Evolutionary conservation across 1,140 invertebrate genomes (phyloP), one percentile per base, ranked within the genome.

Genomic region (Nephila pilipes): DNA sequence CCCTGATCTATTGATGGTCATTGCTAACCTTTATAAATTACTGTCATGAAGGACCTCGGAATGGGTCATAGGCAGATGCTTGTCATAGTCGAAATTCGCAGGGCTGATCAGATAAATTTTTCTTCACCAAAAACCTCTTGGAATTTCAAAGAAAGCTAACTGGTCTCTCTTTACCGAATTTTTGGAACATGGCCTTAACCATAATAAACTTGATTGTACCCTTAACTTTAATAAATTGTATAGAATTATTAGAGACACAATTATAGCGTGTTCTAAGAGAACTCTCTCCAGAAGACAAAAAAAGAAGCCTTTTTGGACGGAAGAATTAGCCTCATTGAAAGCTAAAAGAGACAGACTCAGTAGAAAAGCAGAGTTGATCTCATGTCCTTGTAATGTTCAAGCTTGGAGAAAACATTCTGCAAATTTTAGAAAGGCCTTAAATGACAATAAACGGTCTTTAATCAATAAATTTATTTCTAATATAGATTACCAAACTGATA

Each of bases 1-100:
- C 46, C 90, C 80, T 54, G 90, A 92, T 75, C 75, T 90, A n/a
- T 54, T 90, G 14, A 58, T 22, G n/a, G 54, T 81, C 2, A n/a
- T 75, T 38, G 1, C 75, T 60, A 75, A 90, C 36, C 22, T 90
- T 8, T 32, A 69, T 18, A 14, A 16, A 29, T 58, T 22, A 81
- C 8, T 29, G 79, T 81, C 10, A 22, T 90, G 4, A 10, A 57
- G 8, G 75, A 81, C 14, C 29, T 75, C 22, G 89, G 75, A 10
- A 81, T 38, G 14, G 89, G 89, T 2, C 89, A 81, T 20, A 16
- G 75, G 18, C 46, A 90, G 54, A 29, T 90, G 18, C 46, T 90
- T 54, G 89, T 75, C 12, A 25, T 6, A 14, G 79, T 79, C 22
- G 32, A 18, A 8, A 16, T 32, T 1, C 10, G 5, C 2, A 55